These are phyloP conservation scores for Brachypodius melanocephalos DNA, from an alignment of 2,113 vertebrate species.

Conservation along the genomic window DNA sequence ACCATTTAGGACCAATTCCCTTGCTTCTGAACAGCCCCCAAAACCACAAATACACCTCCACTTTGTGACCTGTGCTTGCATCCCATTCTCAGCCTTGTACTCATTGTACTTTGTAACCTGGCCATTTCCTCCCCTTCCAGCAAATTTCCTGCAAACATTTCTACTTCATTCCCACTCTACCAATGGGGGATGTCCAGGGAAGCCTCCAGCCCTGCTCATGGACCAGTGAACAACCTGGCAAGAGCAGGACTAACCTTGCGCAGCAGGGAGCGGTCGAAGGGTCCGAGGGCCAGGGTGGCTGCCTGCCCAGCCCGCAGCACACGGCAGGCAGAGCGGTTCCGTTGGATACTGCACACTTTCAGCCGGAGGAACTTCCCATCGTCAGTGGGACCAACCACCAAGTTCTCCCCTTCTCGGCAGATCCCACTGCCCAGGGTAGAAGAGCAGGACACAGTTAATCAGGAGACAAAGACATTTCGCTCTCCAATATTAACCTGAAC, in stretches of 20 bases:
- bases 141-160: background rate
- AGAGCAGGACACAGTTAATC: constrained; percentile 31
- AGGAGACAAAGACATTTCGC: background rate
- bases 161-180: background rate
- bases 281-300: constrained; percentile 89
- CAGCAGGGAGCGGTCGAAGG: constrained; percentile 90
- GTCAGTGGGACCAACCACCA: constrained; percentile 93
- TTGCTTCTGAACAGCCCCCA: background rate
- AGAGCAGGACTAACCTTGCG: constrained; percentile 84
- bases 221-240: background rate
- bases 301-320: constrained; percentile 95
- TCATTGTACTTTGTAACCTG: background rate
- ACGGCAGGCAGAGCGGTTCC: constrained; percentile 92
- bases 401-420: constrained; percentile 92
- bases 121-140: background rate
- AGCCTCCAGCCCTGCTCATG: background rate
- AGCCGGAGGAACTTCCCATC: constrained; percentile 87
- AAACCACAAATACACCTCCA: background rate
- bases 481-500: background rate
- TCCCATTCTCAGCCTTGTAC: background rate
- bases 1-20: background rate
- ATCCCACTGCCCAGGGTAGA: constrained; percentile 82
- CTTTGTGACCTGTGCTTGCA: background rate
- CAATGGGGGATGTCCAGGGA: background rate
- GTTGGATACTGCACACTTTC: constrained; percentile 93